Base-by-base conservation (phyloP, 1,140 invertebrate species). In the Lycorma delicatula region DNA sequence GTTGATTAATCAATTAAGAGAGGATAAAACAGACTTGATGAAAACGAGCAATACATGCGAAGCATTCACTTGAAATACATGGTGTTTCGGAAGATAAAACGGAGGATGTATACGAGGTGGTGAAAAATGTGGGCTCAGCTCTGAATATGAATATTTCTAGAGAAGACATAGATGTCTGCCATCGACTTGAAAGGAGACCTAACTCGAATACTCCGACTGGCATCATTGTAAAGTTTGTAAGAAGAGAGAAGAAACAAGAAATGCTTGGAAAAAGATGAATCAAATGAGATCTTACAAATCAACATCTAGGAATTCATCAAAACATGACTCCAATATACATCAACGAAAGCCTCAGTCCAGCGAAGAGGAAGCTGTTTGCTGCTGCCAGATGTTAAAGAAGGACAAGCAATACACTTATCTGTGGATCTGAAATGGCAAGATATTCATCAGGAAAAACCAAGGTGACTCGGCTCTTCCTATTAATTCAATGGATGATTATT, bases 201-300 rank as follows among this genome's bases (percentile, higher is more conserved):
- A 23, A 25, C 11, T 6, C 16, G 11, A 23, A 23, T 9, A 16
- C 18, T 13, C 47, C 47, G 3, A 12, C 16, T 9, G 47, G 47
- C 11, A 49, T 49, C 20, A 49, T 49, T 25, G 47, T 25, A 9
- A 49, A 49, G 47, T 49, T 55, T 44, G 25, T 55, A 9, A 18
- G 38, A 6, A 28, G 50, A 31, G 27, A 53, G 18, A 18, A 12
- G 3, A 53, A 31, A 25, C 9, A 31, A 41, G 41, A 25, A 7
- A 12, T 22, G 16, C 36, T 44, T n/a, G 7, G 13, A 12, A 36
- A 36, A 20, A 49, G 16, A 6, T 11, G 9, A 16, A 54, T 5
- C 12, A 49, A n/a, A n/a, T n/a, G n/a, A n/a, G n/a, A n/a, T n/a
- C n/a, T n/a, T n/a, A n/a, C n/a, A n/a, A n/a, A n/a, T n/a, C n/a